Evolutionary conservation across 2,888 invertebrate genomes (phyloP).

Genomic region (Melikaiella ostensackeni): DNA sequence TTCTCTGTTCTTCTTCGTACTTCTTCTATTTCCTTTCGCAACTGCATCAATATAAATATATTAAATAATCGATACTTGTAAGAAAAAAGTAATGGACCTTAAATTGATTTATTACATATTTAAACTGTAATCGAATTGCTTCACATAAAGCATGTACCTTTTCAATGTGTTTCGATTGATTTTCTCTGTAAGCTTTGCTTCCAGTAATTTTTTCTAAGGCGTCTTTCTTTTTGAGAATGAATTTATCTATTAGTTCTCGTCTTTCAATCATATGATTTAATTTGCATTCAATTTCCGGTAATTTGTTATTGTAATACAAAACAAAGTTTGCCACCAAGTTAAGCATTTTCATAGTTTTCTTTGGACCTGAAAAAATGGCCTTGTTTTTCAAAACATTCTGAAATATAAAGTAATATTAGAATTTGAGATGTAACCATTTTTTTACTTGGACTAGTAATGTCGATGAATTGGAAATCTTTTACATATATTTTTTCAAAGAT

Average conservation of each 20-base stretch:
- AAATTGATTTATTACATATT: too few relatives aligned
- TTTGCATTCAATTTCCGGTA: slow-evolving; percentile 49
- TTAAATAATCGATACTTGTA: too few relatives aligned
- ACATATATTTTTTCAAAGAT: too few relatives aligned
- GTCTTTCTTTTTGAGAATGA: slow-evolving; percentile 36
- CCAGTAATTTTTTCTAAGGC: slow-evolving; percentile 46
- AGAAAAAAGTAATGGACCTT: too few relatives aligned
- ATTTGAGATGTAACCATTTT: too few relatives aligned
- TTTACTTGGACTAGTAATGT: too few relatives aligned
- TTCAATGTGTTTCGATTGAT: slow-evolving; percentile 51
- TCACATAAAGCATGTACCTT: slow-evolving; percentile 33
- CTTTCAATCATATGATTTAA: slow-evolving; percentile 49
- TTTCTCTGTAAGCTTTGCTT: slow-evolving; percentile 51
- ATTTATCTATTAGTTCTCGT: background rate
- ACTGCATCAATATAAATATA: slow-evolving; percentile 44
- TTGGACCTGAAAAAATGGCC: slow-evolving; percentile 65
- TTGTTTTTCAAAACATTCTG: background rate
- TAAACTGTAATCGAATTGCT: too few relatives aligned
- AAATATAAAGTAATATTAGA: too few relatives aligned
- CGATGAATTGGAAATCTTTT: too few relatives aligned
- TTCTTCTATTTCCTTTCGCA: slow-evolving; percentile 52
- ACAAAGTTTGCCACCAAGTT: slow-evolving; percentile 64
- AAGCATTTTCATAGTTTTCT: slow-evolving; percentile 58
- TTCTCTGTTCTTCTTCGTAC: slow-evolving; percentile 47
- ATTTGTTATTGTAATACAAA: slow-evolving; percentile 57